phyloP scores from a whole-genome alignment of 2,797 vertebrate genomes.

The Semotilus atromaculatus region DNA sequence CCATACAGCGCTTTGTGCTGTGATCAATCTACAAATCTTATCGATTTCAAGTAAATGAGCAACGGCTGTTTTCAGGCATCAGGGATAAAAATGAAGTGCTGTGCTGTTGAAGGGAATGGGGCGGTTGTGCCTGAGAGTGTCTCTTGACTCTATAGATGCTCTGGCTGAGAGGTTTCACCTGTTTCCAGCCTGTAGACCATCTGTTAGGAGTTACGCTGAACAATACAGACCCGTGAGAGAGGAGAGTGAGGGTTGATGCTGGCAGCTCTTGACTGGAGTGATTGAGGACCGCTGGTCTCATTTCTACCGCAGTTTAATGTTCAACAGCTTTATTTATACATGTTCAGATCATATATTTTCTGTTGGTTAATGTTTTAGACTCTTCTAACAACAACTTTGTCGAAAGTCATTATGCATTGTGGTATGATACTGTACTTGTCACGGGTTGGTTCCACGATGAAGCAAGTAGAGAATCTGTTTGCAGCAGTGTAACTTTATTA shows the following conservation, averaged over 20 bases:
- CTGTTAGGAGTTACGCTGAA: conserved; percentile 58
- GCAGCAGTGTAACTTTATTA: too few species aligned
- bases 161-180: conserved; percentile 61
- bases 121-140: conserved; percentile 1
- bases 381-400: not conserved
- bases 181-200: conserved; percentile 65
- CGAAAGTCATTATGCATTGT: not conserved
- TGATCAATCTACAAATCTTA: conserved; percentile 59
- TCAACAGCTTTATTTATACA: conserved; percentile 19
- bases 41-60: conserved; percentile 59
- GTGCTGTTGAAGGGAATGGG: conserved; percentile 12
- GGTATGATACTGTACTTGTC: not conserved
- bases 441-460: not conserved
- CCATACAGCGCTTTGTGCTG: not conserved
- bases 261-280: conserved; percentile 34
- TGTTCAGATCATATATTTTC: not conserved
- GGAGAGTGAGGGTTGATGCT: conserved; percentile 28
- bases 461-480: not conserved
- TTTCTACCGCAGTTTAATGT: not conserved
- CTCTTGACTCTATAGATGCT: conserved; percentile 32
- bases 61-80: conserved; percentile 16
- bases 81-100: conserved; percentile 5
- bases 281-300: conserved; percentile 24
- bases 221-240: conserved; percentile 48
- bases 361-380: not conserved